Percentiles rank a stretch among this genome's conserved stretches.
phyloP scores from a whole-genome alignment of 2,113 vertebrate species.

The Circaetus gallicus region DNA sequence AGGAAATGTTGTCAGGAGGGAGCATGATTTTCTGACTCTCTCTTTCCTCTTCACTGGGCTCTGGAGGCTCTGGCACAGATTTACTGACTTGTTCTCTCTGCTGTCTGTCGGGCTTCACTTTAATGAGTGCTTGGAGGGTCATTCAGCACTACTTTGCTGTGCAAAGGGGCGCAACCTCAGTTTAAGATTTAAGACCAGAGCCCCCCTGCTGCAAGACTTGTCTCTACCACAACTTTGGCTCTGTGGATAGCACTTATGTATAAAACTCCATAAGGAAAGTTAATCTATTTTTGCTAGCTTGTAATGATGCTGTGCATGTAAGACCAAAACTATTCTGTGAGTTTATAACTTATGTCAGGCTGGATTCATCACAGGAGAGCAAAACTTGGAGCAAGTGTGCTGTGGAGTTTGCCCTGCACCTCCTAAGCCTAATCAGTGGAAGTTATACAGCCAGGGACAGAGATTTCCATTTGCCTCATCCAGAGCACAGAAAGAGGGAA shows the following conservation, averaged over 20 bases:
- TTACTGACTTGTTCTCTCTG: background rate
- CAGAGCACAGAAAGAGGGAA: background rate
- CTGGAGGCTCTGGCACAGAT: background rate
- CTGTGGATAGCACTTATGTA: fast-evolving
- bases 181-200: background rate
- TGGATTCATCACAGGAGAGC: background rate
- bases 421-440: background rate
- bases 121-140: background rate
- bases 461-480: background rate
- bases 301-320: background rate
- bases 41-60: background rate
- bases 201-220: background rate
- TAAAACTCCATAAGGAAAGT: background rate
- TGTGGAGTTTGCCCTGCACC: background rate
- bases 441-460: background rate
- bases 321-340: background rate
- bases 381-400: background rate
- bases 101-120: background rate
- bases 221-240: background rate
- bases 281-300: background rate
- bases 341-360: background rate
- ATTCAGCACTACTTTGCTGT: background rate
- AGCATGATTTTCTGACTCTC: background rate
- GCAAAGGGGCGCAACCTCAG: background rate
- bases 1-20: background rate